Conservation (phyloP, 2,113 vertebrate species). For the Hylia prasina region DNA sequence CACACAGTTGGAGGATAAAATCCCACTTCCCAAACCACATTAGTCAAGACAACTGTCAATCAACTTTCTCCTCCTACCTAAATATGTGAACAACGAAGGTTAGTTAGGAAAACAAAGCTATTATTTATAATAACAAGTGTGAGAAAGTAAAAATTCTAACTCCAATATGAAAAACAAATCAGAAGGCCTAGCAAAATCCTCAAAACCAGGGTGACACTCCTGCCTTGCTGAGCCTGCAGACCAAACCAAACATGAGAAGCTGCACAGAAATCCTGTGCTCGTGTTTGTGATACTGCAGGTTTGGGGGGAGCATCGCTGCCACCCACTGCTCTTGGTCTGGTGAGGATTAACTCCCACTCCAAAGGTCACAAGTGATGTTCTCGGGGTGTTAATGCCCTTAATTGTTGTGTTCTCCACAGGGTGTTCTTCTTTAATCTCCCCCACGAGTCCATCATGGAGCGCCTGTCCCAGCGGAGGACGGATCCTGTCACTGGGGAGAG, state of each 20-base stretch:
- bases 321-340: rapidly evolving
- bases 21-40: too few species aligned
- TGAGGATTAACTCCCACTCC: neutral
- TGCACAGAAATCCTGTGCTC: neutral
- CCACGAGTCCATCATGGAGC: conserved; percentile 80
- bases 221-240: neutral
- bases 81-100: too few species aligned
- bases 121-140: too few species aligned
- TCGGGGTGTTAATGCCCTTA: neutral
- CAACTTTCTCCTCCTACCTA: too few species aligned
- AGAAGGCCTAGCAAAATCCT: too few species aligned
- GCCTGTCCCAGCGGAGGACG: conserved; percentile 75
- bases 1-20: too few species aligned
- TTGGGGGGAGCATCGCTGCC: neutral
- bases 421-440: conserved; percentile 87
- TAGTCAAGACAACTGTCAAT: too few species aligned
- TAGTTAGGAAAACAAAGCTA: too few species aligned
- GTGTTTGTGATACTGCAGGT: rapidly evolving
- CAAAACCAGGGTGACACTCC: too few species aligned
- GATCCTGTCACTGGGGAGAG: conserved; percentile 87
- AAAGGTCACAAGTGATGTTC: neutral
- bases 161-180: too few species aligned
- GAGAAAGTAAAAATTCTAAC: too few species aligned
- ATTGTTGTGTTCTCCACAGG: conserved; percentile 55
- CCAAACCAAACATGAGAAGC: neutral